Base-by-base conservation (phyloP, 2,113 vertebrate species). In the Chrysochloris asiatica region DNA sequence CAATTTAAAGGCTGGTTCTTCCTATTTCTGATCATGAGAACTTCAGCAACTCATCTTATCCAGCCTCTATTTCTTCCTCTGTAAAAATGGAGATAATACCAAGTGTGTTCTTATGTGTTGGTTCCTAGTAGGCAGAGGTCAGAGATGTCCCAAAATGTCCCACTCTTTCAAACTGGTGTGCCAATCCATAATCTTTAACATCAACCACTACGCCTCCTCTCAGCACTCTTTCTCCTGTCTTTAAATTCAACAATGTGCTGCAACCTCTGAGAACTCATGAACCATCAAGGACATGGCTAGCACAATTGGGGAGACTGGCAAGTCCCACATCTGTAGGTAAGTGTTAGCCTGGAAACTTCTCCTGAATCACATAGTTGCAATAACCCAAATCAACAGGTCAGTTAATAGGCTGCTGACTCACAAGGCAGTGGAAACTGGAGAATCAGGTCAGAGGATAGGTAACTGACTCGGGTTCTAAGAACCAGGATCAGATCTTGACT, bases 21-120 rank as follows among this genome's bases (percentile, higher is more conserved):
- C 65, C 48, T 87, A 43, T 86, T 78, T 84, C 89, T 82, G 33
- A 89, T 48, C 38, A 52, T 52, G 28, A 92, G n/a, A 92, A 69
- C 43, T 52, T 88, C n/a, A 75, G 59, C 41, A 67, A 30, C 26
- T 71, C 38, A 61, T 24, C 65, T 93, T 4, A 21, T 56, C 50
- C 81, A 67, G 48, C 54, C n/a, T 90, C 72, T 9, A 47, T 63
- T 76, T 75, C 21, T n/a, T 93, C 3, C 77, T 83, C 78, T 88
- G 45, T 30, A 81, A 69, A 83, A 90, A 28, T 52, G 38, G 30
- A 38, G 2, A 76, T 77, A 72, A 43, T 88, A 83, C 54, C 45
- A 54, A 48, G 17, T 48, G 19, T 69, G n/a, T 36, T 38, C 9
- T 5, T 69, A 16, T 69, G 65, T 38, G 87, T 30, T 61, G 24